Conservation (phyloP, 2,888 invertebrate genomes). For the Erebia aethiops region DNA sequence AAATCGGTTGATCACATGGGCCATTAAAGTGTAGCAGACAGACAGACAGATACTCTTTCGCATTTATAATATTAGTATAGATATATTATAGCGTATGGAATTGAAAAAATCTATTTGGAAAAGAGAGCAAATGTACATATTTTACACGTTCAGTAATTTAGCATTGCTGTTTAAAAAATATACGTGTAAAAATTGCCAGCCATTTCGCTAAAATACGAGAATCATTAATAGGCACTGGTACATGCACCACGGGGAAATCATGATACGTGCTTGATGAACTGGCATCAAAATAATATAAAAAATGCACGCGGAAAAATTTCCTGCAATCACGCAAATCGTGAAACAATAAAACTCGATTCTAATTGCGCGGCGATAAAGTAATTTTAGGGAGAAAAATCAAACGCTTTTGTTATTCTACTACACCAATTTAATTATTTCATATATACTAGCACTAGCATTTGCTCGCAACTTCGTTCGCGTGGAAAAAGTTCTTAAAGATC, state of each 20-base stretch:
- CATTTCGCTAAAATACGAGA: conserved; percentile 36
- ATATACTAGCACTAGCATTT: too few relatives aligned
- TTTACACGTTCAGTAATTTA: conserved; percentile 23
- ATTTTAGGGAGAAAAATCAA: background rate
- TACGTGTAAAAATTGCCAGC: conserved; percentile 33
- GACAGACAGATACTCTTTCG: too few relatives aligned
- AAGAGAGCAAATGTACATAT: background rate
- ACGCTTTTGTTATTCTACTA: too few relatives aligned
- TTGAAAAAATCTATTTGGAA: too few relatives aligned
- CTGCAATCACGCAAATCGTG: conserved; percentile 30
- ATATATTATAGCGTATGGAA: too few relatives aligned
- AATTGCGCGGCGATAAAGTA: conserved; percentile 23
- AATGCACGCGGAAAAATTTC: conserved; percentile 26
- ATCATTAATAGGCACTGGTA: conserved; percentile 31
- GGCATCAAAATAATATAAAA: conserved; percentile 33
- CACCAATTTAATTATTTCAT: too few relatives aligned
- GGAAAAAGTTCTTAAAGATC: too few relatives aligned
- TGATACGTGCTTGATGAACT: conserved; percentile 34
- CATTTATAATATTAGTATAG: too few relatives aligned
- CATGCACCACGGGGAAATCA: conserved; percentile 38
- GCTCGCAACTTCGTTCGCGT: too few relatives aligned
- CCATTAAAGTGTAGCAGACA: too few relatives aligned
- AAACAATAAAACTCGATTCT: conserved; percentile 26
- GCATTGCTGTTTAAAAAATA: conserved; percentile 28
- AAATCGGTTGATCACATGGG: too few relatives aligned